A percentile compares a stretch with the other conserved stretches of the same genome.
Evolutionary conservation across 37 sponge, comb jelly and placozoan species (phyloP).

Genomic region (Spongia lamella): DNA sequence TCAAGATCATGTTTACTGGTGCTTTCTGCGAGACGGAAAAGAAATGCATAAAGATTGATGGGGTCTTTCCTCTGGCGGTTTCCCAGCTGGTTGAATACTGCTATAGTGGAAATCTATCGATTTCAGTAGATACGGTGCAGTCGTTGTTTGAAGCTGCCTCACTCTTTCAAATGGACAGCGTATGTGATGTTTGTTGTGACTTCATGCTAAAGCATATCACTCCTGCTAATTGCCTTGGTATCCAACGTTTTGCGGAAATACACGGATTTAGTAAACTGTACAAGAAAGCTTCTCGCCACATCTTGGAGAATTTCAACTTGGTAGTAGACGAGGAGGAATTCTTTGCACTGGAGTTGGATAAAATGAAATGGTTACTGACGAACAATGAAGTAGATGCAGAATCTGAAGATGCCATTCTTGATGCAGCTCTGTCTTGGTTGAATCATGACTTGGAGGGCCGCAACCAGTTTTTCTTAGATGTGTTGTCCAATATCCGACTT

Average conservation of each 20-base stretch:
- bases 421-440: conserved; percentile 47
- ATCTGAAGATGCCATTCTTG: conserved; percentile 33
- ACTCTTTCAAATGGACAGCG: conserved; percentile 24
- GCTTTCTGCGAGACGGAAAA: not conserved
- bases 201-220: conserved; percentile 12
- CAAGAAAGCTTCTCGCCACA: not conserved
- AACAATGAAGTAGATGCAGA: conserved; percentile 42
- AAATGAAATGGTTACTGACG: conserved; percentile 3
- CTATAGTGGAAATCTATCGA: conserved; percentile 16
- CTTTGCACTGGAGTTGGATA: not conserved
- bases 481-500: conserved; percentile 39
- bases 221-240: conserved; percentile 26
- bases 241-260: conserved; percentile 15
- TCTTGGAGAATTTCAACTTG: conserved; percentile 29
- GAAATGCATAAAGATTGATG: conserved; percentile 2
- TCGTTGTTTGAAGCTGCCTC: conserved; percentile 12
- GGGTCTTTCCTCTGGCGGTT: conserved; percentile 3
- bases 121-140: conserved; percentile 29
- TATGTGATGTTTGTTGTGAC: conserved; percentile 14
- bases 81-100: conserved; percentile 2
- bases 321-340: conserved; percentile 18
- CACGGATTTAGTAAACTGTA: conserved; percentile 13
- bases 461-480: not conserved
- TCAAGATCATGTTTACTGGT: conserved; percentile 21
- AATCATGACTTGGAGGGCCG: conserved; percentile 12